Evolutionary conservation across 1,140 invertebrate species (phyloP), one percentile per base, ranked within the genome.

Genomic region (Ostrea denselamellosa): DNA sequence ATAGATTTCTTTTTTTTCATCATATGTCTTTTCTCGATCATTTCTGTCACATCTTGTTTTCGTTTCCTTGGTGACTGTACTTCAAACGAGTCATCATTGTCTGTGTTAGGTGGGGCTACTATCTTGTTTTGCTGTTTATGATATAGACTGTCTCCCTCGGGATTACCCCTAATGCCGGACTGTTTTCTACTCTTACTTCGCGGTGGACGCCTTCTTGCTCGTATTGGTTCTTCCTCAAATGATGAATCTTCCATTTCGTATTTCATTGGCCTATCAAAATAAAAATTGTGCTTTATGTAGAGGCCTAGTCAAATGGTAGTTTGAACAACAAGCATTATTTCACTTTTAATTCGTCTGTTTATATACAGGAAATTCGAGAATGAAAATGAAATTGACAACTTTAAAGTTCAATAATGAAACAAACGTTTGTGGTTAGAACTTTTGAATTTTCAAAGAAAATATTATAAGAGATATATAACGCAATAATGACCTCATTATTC

Each of bases 131-230:
- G 51, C 9, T 89, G 86, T 85, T 91, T 92, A 34, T 90, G 88
- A 34, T 91, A 77, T 12, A 93, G 91, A 85, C 93, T 93, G 88
- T 93, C 90, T 34, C 92, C 93, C 77, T 93, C 93, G 86, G 93
- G 93, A 83, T 92, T 91, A 17, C 90, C 91, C 10, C 93, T 90
- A 17, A 90, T 89, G 68, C 88, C 88, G 52, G 81, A 90, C n/a
- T 90, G 89, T 77, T 88, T 90, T 25, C 68, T 87, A 54, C 56
- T 56, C 77, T 87, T 89, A 77, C 86, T 86, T 85, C 86, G 65
- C 25, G 86, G 89, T 51, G 85, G 85, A 71, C 85, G 54, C 53
- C 77, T 86, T 52, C 65, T 83, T 28, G 85, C 71, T 56, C 53
- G 52, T 25, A 85, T 22, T 83, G 68, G 56, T 54, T 85, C 86